Evolutionary conservation across 2,113 vertebrate species (phyloP), one percentile per base, ranked within the genome.

Genomic region (Donacobius atricapilla): DNA sequence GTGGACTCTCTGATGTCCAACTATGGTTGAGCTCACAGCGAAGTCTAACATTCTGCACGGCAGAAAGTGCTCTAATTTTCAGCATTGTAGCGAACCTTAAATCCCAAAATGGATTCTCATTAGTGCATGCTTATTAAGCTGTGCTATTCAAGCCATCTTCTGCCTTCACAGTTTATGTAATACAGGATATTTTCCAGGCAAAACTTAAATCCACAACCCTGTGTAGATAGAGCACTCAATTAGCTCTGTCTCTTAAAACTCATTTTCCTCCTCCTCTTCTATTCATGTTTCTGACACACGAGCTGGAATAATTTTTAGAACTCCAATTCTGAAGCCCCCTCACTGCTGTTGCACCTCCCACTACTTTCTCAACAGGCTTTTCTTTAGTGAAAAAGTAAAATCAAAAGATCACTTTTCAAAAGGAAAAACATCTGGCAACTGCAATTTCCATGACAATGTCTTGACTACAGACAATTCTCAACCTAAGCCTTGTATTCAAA

Each of bases 201-300:
- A 94, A 94, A 95, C 86, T 88, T 86, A 91, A 87, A 92, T 81
- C 64, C 72, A 77, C 66, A 89, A 77, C 68, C 42, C 63, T 53
- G 31, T 72, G 70, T 63, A 83, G 79, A 92, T 5, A 76, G 83
- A 72, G 45, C 13, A 73, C 79, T 83, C 79, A 88, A 88, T 95
- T 93, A 93, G 53, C 75, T 91, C 73, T 80, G 73, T 60, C 78
- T 95, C 91, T 93, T 83, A 80, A 89, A 86, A 63, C 86, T 81
- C 16, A 69, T 91, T 94, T 94, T 89, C 86, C 56, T 93, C 86
- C 92, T 92, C 90, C 68, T 90, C 66, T 60, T 92, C 93, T 89
- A 80, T 93, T 93, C 79, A 60, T 88, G 70, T 76, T 96, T 90
- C 72, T 92, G 83, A 93, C 77, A 95, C 50, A 60, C 0, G 7